Conservation (phyloP, 2,888 invertebrate species). For the Barypeithes pellucidus region DNA sequence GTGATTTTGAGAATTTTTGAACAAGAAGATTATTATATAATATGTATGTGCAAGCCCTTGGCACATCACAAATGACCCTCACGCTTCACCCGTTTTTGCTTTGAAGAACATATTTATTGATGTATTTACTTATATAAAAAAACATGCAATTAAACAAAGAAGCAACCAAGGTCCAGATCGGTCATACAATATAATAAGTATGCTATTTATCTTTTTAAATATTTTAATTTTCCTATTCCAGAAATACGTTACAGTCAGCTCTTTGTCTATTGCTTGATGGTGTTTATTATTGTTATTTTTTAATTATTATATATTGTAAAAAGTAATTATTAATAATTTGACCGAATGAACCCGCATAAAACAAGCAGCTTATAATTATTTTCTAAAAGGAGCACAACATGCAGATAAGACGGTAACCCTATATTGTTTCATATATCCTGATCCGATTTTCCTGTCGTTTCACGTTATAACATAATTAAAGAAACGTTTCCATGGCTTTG, state of each 20-base stretch:
- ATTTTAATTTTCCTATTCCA: not conserved
- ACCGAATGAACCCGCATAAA: too few relatives aligned
- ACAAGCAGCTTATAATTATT: too few relatives aligned
- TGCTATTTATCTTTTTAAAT: not conserved
- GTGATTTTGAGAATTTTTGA: too few relatives aligned
- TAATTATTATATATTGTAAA: not conserved
- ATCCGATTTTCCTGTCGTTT: too few relatives aligned
- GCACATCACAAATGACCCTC: not conserved
- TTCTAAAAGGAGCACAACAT: not conserved
- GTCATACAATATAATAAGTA: not conserved
- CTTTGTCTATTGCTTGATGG: too few relatives aligned
- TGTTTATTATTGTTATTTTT: too few relatives aligned
- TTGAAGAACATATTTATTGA: not conserved
- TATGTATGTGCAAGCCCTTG: too few relatives aligned
- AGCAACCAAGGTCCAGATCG: not conserved
- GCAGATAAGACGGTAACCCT: not conserved
- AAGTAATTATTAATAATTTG: too few relatives aligned
- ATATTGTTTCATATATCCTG: too few relatives aligned
- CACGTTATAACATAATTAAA: too few relatives aligned
- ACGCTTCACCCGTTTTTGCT: not conserved
- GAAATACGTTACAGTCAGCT: not conserved
- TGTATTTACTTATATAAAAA: not conserved
- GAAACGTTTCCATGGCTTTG: too few relatives aligned
- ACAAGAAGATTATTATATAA: too few relatives aligned
- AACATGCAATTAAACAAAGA: not conserved